These are phyloP conservation scores for Subanguina moxae DNA, from an alignment of 1,140 invertebrate species.

Conservation along the genomic window DNA sequence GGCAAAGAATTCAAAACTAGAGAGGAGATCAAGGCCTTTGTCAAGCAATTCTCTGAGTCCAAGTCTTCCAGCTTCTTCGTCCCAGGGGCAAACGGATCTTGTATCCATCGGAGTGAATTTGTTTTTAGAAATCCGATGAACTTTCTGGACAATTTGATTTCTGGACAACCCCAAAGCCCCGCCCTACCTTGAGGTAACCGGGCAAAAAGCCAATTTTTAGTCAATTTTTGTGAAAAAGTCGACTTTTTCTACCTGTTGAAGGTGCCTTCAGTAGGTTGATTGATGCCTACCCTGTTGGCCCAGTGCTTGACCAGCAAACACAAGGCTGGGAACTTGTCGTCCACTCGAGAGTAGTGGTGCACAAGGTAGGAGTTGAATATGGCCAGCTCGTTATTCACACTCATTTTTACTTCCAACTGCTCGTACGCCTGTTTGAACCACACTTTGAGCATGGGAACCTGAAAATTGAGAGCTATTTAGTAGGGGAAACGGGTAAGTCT, in stretches of 20 bases:
- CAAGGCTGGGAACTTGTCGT: slow-evolving; percentile 84
- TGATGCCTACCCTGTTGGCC: slow-evolving; percentile 85
- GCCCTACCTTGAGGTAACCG: too few species aligned
- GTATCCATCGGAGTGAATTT: too few species aligned
- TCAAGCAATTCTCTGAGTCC: too few species aligned
- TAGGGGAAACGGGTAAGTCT: slow-evolving; percentile 4
- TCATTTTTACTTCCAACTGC: slow-evolving; percentile 41
- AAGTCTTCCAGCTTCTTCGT: too few species aligned
- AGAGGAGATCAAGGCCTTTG: too few species aligned
- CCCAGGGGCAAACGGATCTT: too few species aligned
- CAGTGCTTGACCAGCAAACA: slow-evolving; percentile 86
- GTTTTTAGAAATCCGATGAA: too few species aligned
- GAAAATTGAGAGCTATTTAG: slow-evolving; percentile 13
- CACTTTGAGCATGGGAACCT: slow-evolving; percentile 43
- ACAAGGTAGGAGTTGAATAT: slow-evolving; percentile 42
- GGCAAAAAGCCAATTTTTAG: too few species aligned
- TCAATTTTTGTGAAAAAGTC: too few species aligned
- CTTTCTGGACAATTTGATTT: too few species aligned
- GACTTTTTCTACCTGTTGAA: slow-evolving; percentile 62
- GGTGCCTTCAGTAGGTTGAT: slow-evolving; percentile 86
- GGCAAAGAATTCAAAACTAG: too few species aligned
- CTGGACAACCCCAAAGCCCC: too few species aligned
- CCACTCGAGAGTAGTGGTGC: slow-evolving; percentile 66
- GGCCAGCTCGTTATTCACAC: slow-evolving; percentile 42
- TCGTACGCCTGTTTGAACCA: slow-evolving; percentile 23